Evolutionary conservation across 2,797 vertebrate genomes (phyloP), one percentile per base, ranked within the genome.

Genomic region (Gambusia yucatana): DNA sequence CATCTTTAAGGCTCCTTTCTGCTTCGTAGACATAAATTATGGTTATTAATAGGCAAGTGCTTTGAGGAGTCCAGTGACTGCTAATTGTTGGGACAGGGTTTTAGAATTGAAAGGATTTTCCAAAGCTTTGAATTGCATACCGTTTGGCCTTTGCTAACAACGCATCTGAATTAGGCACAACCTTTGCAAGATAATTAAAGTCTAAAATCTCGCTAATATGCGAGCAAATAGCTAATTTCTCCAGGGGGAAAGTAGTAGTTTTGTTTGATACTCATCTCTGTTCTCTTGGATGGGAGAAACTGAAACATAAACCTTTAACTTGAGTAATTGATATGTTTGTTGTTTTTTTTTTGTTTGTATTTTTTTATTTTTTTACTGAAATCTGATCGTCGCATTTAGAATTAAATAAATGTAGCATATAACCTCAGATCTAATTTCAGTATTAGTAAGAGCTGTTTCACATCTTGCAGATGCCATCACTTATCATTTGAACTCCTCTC

Each of bases 1-100:
- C 73, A 48, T 76, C 59, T 48, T 39, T 8, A 33, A 48, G 11
- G 1, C 13, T 41, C 8, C 1, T 22, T 11, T 65, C 17, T 76
- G 57, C 57, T 63, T 76, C 65, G 44, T 48, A 67, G 46, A 17
- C 75, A 50, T 17, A n/a, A 67, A n/a, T 39, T 76, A 8, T 61
- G 41, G 10, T 61, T 33, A 67, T 48, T 36, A 13, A n/a, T 47
- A 65, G 22, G 22, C 59, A 67, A 22, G 20, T 44, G 52, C 39
- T 75, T 76, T 50, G 25, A 67, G 11, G 17, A 39, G 44, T 39
- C 13, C n/a, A 52, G 20, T 75, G 44, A 39, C 30, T n/a, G 17
- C 22, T 41, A 52, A 52, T 69, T 13, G 63, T 77, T 25, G 30
- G 25, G 25, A 76, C 36, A 52, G 39, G 14, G 20, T 57, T 61